Conservation (phyloP, 2,797 vertebrate genomes). For the Odontamblyopus lacepedii region DNA sequence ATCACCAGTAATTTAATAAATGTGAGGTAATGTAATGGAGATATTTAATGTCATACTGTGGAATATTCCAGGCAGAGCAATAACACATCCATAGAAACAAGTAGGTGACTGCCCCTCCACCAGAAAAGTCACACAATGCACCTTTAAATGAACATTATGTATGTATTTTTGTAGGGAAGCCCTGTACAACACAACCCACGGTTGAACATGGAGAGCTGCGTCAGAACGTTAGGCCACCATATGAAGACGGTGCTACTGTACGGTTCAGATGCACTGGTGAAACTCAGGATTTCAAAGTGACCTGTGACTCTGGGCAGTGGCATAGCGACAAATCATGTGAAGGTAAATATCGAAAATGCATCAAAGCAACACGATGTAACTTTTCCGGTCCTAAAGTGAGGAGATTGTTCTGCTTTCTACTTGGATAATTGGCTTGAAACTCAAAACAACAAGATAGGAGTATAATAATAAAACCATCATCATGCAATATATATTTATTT, state of each 20-base stretch:
- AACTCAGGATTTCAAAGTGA: not conserved
- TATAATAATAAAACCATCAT: no score
- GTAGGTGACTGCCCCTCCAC: no score
- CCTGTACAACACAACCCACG: not conserved
- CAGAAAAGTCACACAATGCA: no score
- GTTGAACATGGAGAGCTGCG: not conserved
- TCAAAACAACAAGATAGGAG: no score
- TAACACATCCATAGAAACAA: no score
- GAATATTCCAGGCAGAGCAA: no score
- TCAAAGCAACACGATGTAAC: not conserved
- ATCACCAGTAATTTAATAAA: no score
- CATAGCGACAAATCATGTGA: not conserved
- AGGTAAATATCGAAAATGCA: not conserved
- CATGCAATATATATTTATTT: no score
- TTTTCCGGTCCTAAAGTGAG: not conserved
- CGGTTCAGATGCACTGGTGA: not conserved
- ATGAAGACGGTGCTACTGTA: not conserved
- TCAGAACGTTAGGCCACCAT: fast-evolving
- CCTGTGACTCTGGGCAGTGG: not conserved
- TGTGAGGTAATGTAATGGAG: no score
- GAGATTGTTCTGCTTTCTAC: no score
- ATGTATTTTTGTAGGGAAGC: not conserved
- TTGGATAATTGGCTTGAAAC: no score
- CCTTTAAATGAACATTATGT: not conserved
- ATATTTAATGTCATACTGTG: no score